These are phyloP conservation scores for Chloebia gouldiae DNA, from an alignment of 2,113 vertebrate species.

Conservation along the genomic window DNA sequence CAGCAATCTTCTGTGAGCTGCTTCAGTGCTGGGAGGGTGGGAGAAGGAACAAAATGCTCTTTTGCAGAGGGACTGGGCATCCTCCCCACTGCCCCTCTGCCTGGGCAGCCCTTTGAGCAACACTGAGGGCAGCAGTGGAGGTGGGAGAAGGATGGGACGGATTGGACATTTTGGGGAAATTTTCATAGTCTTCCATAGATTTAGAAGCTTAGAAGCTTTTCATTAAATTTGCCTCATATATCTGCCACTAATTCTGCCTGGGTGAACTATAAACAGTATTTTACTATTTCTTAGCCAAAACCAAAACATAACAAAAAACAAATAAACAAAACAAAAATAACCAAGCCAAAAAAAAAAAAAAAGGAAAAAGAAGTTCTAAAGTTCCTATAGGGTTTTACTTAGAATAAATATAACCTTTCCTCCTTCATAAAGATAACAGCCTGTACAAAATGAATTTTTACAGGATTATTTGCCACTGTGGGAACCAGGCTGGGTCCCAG, in stretches of 20 bases:
- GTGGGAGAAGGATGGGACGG: not conserved
- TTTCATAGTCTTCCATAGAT: not conserved
- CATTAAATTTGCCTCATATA: not conserved
- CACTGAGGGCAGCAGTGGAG: not conserved
- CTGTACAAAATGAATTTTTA: not conserved
- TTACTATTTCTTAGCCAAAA: not conserved
- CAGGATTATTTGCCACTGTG: not conserved
- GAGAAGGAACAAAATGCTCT: not conserved
- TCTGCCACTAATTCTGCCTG: not conserved
- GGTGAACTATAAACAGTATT: not conserved
- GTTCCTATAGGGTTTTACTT: not conserved
- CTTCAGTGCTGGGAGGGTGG: not conserved
- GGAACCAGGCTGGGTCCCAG: not conserved
- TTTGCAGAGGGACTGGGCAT: not conserved
- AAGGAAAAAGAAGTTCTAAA: rapidly evolving
- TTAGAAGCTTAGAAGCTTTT: not conserved
- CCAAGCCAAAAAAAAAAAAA: not conserved
- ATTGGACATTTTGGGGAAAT: not conserved
- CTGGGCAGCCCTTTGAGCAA: not conserved
- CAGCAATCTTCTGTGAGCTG: not conserved
- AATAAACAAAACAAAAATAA: no score
- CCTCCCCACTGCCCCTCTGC: not conserved
- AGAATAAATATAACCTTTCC: not conserved
- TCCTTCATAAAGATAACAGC: not conserved
- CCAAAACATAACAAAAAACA: no score